A percentile compares a stretch with the other conserved stretches of the same genome.
phyloP scores from a whole-genome alignment of 2,113 vertebrate species.

The Apodemus sylvaticus region DNA sequence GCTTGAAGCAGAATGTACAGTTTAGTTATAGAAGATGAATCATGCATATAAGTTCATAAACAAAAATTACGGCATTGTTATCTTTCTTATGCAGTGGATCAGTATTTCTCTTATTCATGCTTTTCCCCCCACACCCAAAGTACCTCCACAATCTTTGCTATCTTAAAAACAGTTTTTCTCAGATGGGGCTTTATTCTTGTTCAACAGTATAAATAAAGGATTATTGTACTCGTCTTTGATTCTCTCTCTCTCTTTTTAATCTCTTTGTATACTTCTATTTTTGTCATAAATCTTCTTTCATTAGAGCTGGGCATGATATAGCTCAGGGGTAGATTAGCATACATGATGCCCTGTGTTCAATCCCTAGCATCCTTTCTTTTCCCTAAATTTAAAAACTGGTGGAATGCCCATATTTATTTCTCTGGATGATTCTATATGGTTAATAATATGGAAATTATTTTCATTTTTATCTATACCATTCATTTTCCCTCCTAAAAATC shows the following conservation, averaged over 20 bases:
- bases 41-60: slow-evolving; percentile 7
- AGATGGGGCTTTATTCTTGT: background rate
- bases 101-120: background rate
- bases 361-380: background rate
- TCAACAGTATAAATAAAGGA: background rate
- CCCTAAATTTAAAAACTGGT: background rate
- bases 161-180: slow-evolving; percentile 21
- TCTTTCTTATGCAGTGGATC: background rate
- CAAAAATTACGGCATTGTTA: background rate
- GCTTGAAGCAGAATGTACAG: background rate
- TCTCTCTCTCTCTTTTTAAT: too few relatives aligned
- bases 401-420: background rate
- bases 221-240: background rate
- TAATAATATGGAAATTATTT: slow-evolving; percentile 18
- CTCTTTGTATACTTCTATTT: background rate
- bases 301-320: background rate
- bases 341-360: too few relatives aligned
- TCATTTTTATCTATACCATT: slow-evolving; percentile 1
- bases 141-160: background rate
- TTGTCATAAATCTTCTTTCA: background rate
- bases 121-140: slow-evolving; percentile 16
- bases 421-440: background rate
- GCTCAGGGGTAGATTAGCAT: background rate
- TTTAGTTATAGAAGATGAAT: slow-evolving; percentile 28
- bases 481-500: slow-evolving; percentile 27